These are phyloP conservation scores for Amphibalanus amphitrite DNA, from an alignment of 1,140 invertebrate genomes.

Conservation along the genomic window DNA sequence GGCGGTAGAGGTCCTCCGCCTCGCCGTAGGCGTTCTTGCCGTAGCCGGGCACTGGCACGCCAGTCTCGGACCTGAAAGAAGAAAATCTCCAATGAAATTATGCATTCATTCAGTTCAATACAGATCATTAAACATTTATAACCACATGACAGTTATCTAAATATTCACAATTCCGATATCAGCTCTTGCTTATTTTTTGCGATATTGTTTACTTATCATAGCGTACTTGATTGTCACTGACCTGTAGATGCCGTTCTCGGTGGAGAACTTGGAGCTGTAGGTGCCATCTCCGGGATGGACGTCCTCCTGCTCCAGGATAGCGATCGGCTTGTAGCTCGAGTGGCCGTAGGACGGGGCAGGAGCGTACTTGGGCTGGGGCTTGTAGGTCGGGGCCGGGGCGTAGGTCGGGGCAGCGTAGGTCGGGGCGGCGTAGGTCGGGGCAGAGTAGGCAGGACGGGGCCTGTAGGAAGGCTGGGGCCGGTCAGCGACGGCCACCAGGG, in stretches of 20 bases:
- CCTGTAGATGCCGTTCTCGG: neutral
- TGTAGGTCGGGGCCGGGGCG: neutral
- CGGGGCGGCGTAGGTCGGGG: too few species aligned
- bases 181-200: too few species aligned
- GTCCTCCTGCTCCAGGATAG: neutral
- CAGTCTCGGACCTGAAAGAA: neutral
- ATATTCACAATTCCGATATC: too few species aligned
- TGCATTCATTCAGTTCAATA: too few species aligned
- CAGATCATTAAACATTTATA: too few species aligned
- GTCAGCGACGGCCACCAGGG: neutral
- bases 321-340: neutral
- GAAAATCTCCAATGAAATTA: too few species aligned
- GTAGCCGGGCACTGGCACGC: neutral
- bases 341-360: neutral
- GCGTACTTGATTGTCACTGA: too few species aligned
- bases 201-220: too few species aligned
- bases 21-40: neutral
- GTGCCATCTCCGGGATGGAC: neutral
- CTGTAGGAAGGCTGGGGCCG: neutral
- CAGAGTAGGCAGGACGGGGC: neutral
- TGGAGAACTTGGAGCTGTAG: neutral
- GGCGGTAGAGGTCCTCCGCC: neutral
- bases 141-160: too few species aligned
- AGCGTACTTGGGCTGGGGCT: neutral
- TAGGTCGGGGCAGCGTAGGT: neutral